Base-by-base conservation (phyloP, 2,888 invertebrate genomes). In the Drosophila emarginata region DNA sequence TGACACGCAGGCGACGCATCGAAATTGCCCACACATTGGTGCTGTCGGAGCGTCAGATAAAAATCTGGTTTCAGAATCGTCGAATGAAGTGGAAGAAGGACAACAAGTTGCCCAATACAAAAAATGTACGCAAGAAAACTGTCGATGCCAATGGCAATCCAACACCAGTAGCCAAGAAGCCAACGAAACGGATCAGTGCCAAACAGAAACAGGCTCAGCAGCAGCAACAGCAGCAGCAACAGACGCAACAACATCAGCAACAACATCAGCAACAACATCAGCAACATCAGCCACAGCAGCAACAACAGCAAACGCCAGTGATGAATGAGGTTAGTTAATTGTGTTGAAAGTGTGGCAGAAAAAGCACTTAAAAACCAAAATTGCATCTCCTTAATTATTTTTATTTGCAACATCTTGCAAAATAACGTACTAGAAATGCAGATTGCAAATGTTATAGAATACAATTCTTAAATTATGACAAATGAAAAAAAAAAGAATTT, bases 21-120 rank as follows among this genome's bases (percentile, higher is more conserved):
- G 99, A 99, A 93, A 98, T 99, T 91, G 98, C 99, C 52, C 98
- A 99, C 93, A 96, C 97, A 85, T 94, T 99, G 92, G 97, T 97
- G 91, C 94, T 99, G 87, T 97, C 97, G 69, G 97, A 97, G 91
- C 93, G 97, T 85, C 97, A 97, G 93, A 97, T 96, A 88, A 96
- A 96, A 93, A 96, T 96, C 91, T 96, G 96, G 96, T 96, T 97
- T 91, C 96, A 96, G 92, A 96, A 96, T 92, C 93, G 96, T 59
- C 93, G 96, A 74, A 96, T 96, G 96, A 96, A 96, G 91, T 96
- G 95, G 95, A 96, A 96, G 93, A 96, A 96, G 92, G 96, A 94
- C 93, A 92, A 92, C 91, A 92, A 92, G 89, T 87, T 92, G 82
- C 92, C 92, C 72, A 92, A 92, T 77, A 92, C 92, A 72, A 95